Conservation (phyloP, 2,113 vertebrate species). For the Rousettus leschenaultii region DNA sequence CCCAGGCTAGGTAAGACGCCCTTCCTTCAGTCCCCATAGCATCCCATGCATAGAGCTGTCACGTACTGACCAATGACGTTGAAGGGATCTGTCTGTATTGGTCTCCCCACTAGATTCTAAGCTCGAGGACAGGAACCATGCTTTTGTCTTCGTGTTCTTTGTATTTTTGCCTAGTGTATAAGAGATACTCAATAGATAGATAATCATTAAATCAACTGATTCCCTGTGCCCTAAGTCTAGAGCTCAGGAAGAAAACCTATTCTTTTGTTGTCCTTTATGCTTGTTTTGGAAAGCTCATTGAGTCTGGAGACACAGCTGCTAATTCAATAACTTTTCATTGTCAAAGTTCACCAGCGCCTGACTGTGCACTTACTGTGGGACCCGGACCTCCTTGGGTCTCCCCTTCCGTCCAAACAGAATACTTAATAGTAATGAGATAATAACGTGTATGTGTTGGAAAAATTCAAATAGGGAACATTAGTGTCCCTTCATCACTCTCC, state of each 20-base stretch:
- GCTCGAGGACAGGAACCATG: not conserved
- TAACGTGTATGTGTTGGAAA: not conserved
- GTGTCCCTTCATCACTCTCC: not conserved
- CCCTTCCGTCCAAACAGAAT: not conserved
- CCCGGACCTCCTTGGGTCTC: not conserved
- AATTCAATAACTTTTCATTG: not conserved
- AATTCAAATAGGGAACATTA: not conserved
- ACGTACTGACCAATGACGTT: not conserved
- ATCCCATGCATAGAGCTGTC: not conserved
- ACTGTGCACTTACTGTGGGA: not conserved
- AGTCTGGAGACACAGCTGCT: not conserved
- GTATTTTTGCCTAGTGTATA: not conserved
- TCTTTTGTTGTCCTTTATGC: not conserved
- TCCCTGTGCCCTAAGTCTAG: not conserved
- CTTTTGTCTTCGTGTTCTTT: not conserved
- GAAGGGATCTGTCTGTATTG: not conserved
- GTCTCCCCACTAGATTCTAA: not conserved
- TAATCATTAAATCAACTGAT: not conserved
- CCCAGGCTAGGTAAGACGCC: not conserved
- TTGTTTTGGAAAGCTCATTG: not conserved
- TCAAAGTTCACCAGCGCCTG: not conserved
- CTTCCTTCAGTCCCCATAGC: not conserved
- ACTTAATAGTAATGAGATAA: not conserved
- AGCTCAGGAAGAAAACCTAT: not conserved
- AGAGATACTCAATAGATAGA: not conserved